Base-by-base conservation (phyloP, 2,797 vertebrate species). In the Lerista edwardsae region DNA sequence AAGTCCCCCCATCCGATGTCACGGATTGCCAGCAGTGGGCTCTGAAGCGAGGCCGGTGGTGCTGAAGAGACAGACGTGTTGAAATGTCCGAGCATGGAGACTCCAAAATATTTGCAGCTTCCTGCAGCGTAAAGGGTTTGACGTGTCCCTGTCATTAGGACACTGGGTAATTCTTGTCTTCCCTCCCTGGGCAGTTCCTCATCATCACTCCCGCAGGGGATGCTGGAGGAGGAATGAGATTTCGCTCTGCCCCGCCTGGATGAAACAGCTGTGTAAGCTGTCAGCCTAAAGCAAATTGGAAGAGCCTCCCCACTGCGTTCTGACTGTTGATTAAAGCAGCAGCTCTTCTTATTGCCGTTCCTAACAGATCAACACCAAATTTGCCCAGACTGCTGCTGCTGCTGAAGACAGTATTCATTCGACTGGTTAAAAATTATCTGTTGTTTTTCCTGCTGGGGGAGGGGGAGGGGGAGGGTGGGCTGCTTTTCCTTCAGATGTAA, bases 271-370 rank as follows among this genome's bases (percentile, higher is more conserved):
- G 55, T 80, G 74, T 67, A 90, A 92, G 44, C 78, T 86, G 78
- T 80, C 68, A 87, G 82, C 64, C 61, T 80, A 85, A 88, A 91
- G 83, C 51, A 86, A 91, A 90, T 81, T 93, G 86, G 88, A 90
- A 90, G 83, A 84, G 34, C 44, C 57, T 75, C 59, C 88, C 86
- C 81, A 3, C 88, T 90, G 85, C 47, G 87, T 75, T 88, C 71
- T 83, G 17, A 83, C 84, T 82, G 85, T 90, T 94, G 89, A 93
- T 93, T 93, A 92, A 93, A 91, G 87, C 87, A 90, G 86, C 84
- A 89, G 75, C 85, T 85, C 78, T 88, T 88, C 85, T 83, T 82
- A 89, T 69, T 92, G 81, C 85, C 75, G 86, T 91, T 93, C 90
- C 83, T 74, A 89, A 83, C 64, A 89, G 86, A 90, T 67, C 85